These are phyloP conservation scores for Stichopus chloronotus DNA, from an alignment of 35 echinoderm and acorn worm genomes.

Conservation along the genomic window DNA sequence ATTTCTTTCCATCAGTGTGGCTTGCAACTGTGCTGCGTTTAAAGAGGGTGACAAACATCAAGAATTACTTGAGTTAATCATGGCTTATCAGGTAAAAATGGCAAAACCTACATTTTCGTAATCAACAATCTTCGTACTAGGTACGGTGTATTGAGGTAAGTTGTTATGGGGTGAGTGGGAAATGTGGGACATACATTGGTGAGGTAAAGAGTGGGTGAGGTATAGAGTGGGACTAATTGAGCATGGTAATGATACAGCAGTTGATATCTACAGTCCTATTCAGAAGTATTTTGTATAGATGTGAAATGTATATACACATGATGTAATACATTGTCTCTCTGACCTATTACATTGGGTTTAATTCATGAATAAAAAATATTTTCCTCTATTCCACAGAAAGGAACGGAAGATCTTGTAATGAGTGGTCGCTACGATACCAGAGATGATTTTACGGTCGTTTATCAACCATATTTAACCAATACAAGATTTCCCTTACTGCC, in stretches of 20 bases:
- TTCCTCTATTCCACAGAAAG: too few species aligned
- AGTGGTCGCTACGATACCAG: constrained; percentile 65
- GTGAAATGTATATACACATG: too few species aligned
- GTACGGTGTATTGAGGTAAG: neutral
- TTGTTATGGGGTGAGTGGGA: neutral
- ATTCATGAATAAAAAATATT: too few species aligned
- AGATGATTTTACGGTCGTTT: constrained; percentile 69
- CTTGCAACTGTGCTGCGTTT: constrained; percentile 49
- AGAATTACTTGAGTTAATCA: neutral
- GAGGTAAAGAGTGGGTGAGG: neutral
- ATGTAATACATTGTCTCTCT: too few species aligned
- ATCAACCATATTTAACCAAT: constrained; percentile 53
- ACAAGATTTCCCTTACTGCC: constrained; percentile 50
- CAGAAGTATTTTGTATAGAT: too few species aligned
- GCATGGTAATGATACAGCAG: too few species aligned
- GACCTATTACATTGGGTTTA: too few species aligned
- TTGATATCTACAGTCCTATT: too few species aligned
- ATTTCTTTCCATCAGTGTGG: neutral
- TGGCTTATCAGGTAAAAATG: constrained; percentile 19
- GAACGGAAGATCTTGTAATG: constrained; percentile 47
- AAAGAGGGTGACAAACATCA: constrained; percentile 25
- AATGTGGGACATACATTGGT: neutral
- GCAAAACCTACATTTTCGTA: neutral
- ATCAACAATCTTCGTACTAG: neutral
- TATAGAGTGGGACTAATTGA: neutral